A percentile compares a stretch with the other conserved stretches of the same genome.
These are phyloP conservation scores for Stenolophus ochropezus DNA, from an alignment of 2,888 invertebrate species.

Conservation along the genomic window DNA sequence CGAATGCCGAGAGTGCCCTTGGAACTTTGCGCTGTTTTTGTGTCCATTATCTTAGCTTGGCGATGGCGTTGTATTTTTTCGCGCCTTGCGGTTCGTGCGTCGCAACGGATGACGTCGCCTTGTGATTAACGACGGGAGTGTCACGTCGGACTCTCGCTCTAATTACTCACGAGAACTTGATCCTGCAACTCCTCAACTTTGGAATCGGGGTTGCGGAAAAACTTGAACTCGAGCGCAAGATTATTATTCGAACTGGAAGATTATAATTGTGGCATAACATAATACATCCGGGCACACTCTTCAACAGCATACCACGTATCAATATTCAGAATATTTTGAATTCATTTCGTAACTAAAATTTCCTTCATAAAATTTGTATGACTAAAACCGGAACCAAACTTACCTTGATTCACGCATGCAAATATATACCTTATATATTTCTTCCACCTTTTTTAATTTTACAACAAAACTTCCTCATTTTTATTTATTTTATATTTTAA, in stretches of 20 bases:
- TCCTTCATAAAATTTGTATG: too few species aligned
- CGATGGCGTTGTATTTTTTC: background rate
- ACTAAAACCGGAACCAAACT: too few species aligned
- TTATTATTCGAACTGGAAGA: background rate
- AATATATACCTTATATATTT: too few species aligned
- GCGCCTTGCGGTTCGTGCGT: background rate
- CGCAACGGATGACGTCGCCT: background rate
- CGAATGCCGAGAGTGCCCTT: background rate
- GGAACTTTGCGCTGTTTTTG: background rate
- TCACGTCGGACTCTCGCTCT: conserved; percentile 17
- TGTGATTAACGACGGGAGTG: conserved; percentile 45
- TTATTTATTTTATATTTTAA: too few species aligned
- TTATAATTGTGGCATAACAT: background rate
- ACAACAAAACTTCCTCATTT: too few species aligned
- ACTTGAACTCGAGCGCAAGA: background rate
- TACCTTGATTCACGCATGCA: too few species aligned
- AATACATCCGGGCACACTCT: too few species aligned
- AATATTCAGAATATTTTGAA: too few species aligned
- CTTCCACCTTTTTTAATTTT: too few species aligned
- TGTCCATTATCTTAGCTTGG: background rate
- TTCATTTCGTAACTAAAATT: too few species aligned
- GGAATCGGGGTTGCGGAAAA: background rate
- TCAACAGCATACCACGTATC: too few species aligned
- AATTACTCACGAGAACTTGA: conserved; percentile 54
- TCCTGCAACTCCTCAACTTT: background rate